Percentiles rank a stretch among this genome's conserved stretches.
Conservation (phyloP, 2,888 invertebrate genomes). For the Sarcophaga subvicina region DNA sequence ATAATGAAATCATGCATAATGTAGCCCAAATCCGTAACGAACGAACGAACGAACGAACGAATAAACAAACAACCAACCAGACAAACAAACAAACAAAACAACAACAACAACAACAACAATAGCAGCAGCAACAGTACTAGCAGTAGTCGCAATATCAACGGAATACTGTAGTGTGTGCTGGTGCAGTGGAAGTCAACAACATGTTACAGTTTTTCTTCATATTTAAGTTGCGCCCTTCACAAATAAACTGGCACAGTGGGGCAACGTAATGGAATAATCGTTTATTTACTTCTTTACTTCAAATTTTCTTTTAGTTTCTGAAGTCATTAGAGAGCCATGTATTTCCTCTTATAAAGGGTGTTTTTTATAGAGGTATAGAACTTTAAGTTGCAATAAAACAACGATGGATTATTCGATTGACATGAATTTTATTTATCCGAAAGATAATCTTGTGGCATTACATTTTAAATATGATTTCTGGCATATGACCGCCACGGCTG, state of each 20-base stretch:
- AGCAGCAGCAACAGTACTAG: not conserved
- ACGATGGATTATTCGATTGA: no score
- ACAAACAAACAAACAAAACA: not conserved
- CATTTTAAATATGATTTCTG: no score
- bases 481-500: no score
- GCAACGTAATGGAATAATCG: not conserved
- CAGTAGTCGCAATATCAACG: not conserved
- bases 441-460: no score
- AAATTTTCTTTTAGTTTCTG: no score
- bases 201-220: slow-evolving; percentile 18
- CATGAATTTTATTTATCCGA: no score
- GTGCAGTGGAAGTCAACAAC: slow-evolving; percentile 50
- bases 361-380: no score
- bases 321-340: no score
- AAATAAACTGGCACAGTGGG: not conserved
- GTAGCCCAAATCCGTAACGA: slow-evolving; percentile 47
- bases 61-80: no score
- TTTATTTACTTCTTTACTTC: no score
- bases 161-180: not conserved
- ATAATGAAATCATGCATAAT: slow-evolving; percentile 66
- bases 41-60: not conserved
- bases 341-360: no score
- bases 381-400: no score
- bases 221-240: not conserved
- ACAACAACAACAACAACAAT: not conserved